These are phyloP conservation scores for Clamator glandarius DNA, from an alignment of 2,797 vertebrate genomes.

Conservation along the genomic window DNA sequence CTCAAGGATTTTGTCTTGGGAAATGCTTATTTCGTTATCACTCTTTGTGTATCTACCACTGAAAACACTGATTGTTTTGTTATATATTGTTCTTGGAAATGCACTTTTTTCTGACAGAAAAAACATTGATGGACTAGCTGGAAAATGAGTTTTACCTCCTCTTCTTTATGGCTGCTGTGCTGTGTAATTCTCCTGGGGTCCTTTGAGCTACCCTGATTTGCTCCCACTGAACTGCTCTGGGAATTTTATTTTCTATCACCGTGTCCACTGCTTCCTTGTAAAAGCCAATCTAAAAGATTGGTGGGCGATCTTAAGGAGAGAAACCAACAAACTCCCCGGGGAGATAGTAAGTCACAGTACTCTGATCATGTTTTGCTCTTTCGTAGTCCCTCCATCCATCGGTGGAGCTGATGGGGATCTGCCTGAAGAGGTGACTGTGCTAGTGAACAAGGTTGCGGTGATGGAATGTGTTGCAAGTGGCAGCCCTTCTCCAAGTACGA, in stretches of 20 bases:
- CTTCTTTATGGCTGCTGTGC: not conserved
- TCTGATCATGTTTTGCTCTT: not conserved
- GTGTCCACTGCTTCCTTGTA: not conserved
- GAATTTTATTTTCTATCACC: not conserved
- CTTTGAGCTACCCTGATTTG: not conserved
- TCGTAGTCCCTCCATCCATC: slow-evolving; percentile 89
- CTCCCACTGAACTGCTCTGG: not conserved
- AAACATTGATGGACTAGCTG: not conserved
- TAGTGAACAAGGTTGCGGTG: slow-evolving; percentile 80
- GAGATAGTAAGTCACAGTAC: not conserved
- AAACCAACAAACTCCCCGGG: not conserved
- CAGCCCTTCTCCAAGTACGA: slow-evolving; percentile 85
- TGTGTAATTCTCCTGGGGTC: not conserved
- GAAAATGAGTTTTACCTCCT: not conserved
- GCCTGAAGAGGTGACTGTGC: slow-evolving; percentile 87
- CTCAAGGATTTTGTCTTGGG: not conserved
- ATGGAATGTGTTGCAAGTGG: slow-evolving; percentile 88
- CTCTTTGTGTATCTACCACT: not conserved
- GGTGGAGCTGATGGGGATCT: slow-evolving; percentile 78
- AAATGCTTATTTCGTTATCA: not conserved
- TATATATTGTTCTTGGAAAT: not conserved
- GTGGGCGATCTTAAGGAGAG: not conserved
- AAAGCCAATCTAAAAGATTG: not conserved
- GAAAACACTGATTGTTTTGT: not conserved
- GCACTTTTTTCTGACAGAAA: not conserved